These are phyloP conservation scores for Dolichomitus sp. DNA, from an alignment of 2,888 invertebrate genomes.

Conservation along the genomic window DNA sequence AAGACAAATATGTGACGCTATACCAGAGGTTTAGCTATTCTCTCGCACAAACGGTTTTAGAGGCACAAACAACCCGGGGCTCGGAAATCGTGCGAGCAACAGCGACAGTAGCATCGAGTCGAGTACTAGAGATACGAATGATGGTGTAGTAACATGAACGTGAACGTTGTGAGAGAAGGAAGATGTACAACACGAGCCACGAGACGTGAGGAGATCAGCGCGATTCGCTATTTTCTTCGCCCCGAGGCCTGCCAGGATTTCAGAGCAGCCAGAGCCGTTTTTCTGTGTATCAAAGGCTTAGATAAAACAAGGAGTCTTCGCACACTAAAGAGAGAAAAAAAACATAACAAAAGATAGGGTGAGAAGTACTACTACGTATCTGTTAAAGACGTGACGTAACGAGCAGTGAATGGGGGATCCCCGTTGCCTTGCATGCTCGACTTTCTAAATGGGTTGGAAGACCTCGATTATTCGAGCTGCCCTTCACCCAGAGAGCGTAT, in stretches of 20 bases:
- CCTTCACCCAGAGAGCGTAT: neutral
- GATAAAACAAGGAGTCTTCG: neutral
- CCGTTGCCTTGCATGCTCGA: slow-evolving; percentile 3
- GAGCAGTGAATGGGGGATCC: slow-evolving; percentile 19
- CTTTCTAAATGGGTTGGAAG: slow-evolving; percentile 14
- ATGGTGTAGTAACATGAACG: slow-evolving; percentile 17
- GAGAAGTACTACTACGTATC: neutral
- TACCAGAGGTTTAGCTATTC: slow-evolving; percentile 2
- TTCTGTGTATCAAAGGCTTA: neutral
- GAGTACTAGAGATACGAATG: slow-evolving; percentile 4
- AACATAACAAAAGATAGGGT: neutral
- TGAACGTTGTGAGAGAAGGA: slow-evolving; percentile 16
- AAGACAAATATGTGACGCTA: neutral
- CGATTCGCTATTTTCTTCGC: slow-evolving; percentile 27
- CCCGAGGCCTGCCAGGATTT: neutral
- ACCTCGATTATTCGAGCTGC: slow-evolving; percentile 3
- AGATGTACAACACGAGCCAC: neutral
- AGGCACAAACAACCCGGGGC: slow-evolving; percentile 46
- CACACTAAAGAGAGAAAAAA: neutral
- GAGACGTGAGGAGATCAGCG: slow-evolving; percentile 22
- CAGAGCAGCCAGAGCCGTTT: slow-evolving; percentile 1
- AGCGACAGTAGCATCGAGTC: slow-evolving; percentile 10
- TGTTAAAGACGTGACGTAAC: slow-evolving; percentile 8
- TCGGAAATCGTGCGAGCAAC: slow-evolving; percentile 24
- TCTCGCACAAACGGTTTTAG: slow-evolving; percentile 35